Evolutionary conservation across 1,140 invertebrate species (phyloP).

Genomic region (Epicauta chinensis): DNA sequence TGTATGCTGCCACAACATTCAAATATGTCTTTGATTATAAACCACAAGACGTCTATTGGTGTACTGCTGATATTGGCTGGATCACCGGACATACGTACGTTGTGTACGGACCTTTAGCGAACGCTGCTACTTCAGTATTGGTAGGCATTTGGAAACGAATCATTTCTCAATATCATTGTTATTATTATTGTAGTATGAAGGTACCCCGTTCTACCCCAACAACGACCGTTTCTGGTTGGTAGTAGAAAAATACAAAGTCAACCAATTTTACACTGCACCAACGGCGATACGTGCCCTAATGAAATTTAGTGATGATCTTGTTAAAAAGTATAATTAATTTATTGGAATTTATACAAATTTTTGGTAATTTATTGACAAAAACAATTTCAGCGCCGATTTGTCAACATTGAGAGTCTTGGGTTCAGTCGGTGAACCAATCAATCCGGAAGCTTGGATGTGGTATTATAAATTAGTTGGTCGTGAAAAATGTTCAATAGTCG

Average conservation of each 20-base stretch:
- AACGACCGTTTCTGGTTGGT: constrained; percentile 89
- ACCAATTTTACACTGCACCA: constrained; percentile 96
- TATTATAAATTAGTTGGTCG: constrained; percentile 84
- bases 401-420: constrained; percentile 75
- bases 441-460: constrained; percentile 97
- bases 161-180: too few relatives aligned
- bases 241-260: constrained; percentile 91
- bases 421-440: constrained; percentile 96
- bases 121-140: constrained; percentile 87
- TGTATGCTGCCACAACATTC: constrained; percentile 85
- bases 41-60: constrained; percentile 89
- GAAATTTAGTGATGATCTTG: constrained; percentile 80
- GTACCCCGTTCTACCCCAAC: constrained; percentile 85
- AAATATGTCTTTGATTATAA: constrained; percentile 95
- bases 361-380: constrained; percentile 2
- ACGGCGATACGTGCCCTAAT: constrained; percentile 95
- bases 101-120: constrained; percentile 89
- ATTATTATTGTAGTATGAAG: constrained; percentile 82
- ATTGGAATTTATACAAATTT: neutral
- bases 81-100: constrained; percentile 97
- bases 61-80: constrained; percentile 99
- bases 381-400: constrained; percentile 51
- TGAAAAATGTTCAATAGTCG: constrained; percentile 81
- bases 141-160: constrained; percentile 48
- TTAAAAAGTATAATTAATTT: constrained; percentile 47